These are phyloP conservation scores for Paedocypris sp. DNA, from an alignment of 2,113 vertebrate species.

Conservation along the genomic window DNA sequence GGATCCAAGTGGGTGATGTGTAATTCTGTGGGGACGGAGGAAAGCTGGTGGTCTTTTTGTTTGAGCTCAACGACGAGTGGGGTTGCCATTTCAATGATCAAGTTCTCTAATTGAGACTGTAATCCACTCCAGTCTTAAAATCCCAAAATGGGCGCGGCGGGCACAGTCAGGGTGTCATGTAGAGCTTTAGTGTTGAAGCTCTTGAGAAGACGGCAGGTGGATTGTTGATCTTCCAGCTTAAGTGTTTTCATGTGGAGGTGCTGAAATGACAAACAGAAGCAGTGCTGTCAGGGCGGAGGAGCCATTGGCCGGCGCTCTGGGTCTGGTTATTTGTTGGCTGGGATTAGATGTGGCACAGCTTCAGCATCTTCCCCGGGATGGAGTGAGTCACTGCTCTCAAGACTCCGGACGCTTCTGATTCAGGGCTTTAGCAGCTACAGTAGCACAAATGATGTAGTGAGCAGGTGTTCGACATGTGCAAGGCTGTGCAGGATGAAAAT, in stretches of 20 bases:
- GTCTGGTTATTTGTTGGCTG: neutral
- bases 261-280: neutral
- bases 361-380: neutral
- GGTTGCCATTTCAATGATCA: neutral
- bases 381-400: neutral
- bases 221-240: slow-evolving; percentile 9
- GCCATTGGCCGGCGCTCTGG: neutral
- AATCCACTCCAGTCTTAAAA: neutral
- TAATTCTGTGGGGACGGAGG: too few species aligned
- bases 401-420: neutral
- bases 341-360: neutral
- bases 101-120: neutral
- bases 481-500: too few species aligned
- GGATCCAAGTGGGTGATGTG: too few species aligned
- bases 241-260: neutral
- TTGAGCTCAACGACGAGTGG: too few species aligned
- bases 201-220: neutral
- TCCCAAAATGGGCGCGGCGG: neutral
- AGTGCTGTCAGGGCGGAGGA: slow-evolving; percentile 2
- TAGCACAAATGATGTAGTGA: too few species aligned
- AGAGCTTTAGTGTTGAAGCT: slow-evolving; percentile 1
- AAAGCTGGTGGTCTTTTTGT: too few species aligned
- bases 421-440: neutral
- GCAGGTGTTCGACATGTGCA: too few species aligned
- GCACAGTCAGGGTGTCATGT: neutral